A percentile compares a stretch with the other conserved stretches of the same genome.
These are phyloP conservation scores for Folsomia manolachei DNA, from an alignment of 2,888 invertebrate genomes.

Conservation along the genomic window DNA sequence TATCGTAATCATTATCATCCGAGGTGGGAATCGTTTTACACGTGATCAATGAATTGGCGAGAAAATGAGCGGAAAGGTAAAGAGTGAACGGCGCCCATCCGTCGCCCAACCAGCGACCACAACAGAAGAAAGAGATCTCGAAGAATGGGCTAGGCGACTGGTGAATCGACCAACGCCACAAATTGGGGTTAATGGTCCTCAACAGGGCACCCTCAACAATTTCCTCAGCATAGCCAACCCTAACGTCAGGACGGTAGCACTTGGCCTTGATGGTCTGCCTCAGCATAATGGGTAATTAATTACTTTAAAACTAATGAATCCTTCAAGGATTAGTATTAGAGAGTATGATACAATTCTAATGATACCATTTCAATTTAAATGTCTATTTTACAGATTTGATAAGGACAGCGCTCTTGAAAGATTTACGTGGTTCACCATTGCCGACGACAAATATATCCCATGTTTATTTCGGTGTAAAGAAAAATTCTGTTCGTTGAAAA, in stretches of 20 bases:
- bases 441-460: slow-evolving; percentile 61
- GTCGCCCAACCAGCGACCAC: slow-evolving; percentile 14
- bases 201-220: slow-evolving; percentile 4
- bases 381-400: slow-evolving; percentile 39
- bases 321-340: slow-evolving; percentile 3
- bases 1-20: too few relatives aligned
- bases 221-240: not conserved
- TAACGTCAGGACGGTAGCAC: not conserved
- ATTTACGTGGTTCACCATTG: slow-evolving; percentile 44
- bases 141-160: slow-evolving; percentile 46
- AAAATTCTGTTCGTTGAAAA: slow-evolving; percentile 88
- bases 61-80: slow-evolving; percentile 8
- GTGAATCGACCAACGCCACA: slow-evolving; percentile 31
- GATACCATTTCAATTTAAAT: not conserved
- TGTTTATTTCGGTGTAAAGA: slow-evolving; percentile 80
- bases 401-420: slow-evolving; percentile 44
- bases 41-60: not conserved
- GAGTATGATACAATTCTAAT: not conserved
- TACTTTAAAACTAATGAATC: not conserved
- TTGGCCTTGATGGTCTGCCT: slow-evolving; percentile 17
- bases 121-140: slow-evolving; percentile 40
- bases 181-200: slow-evolving; percentile 17
- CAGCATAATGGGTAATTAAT: slow-evolving; percentile 32
- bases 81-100: not conserved
- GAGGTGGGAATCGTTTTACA: too few relatives aligned